Conservation (phyloP, 2,888 invertebrate species). For the Hyposoter didymator region DNA sequence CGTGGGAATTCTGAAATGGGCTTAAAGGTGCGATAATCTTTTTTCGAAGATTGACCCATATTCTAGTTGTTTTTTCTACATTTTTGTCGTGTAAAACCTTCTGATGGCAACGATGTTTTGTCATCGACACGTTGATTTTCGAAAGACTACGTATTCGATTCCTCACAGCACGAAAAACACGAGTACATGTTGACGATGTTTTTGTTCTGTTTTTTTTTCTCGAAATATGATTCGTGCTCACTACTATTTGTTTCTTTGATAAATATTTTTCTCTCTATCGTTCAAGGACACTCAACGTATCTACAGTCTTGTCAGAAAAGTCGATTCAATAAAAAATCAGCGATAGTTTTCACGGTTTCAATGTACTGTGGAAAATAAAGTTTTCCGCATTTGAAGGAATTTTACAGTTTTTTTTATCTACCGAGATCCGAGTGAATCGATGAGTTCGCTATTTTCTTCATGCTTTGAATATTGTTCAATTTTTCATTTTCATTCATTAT, state of each 20-base stretch:
- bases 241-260: constrained; percentile 14
- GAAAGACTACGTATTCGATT: not conserved
- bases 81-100: constrained; percentile 8
- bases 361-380: not conserved
- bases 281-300: constrained; percentile 10
- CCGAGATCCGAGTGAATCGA: not conserved
- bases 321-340: constrained; percentile 19
- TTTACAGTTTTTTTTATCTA: not conserved
- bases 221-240: constrained; percentile 9
- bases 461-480: not conserved
- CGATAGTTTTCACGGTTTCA: not conserved
- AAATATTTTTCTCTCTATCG: not conserved
- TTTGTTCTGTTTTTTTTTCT: constrained; percentile 11
- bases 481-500: not conserved
- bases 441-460: not conserved
- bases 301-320: not conserved
- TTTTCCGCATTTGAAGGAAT: too few relatives aligned
- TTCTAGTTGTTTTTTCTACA: not conserved
- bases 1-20: too few relatives aligned
- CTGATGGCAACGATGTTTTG: not conserved
- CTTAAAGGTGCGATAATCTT: too few relatives aligned
- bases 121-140: not conserved
- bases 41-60: constrained; percentile 7
- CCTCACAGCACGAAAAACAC: constrained; percentile 26
- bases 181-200: constrained; percentile 15